These are phyloP conservation scores for Pelecanoides urinatrix DNA, from an alignment of 2,113 vertebrate species.

Conservation along the genomic window DNA sequence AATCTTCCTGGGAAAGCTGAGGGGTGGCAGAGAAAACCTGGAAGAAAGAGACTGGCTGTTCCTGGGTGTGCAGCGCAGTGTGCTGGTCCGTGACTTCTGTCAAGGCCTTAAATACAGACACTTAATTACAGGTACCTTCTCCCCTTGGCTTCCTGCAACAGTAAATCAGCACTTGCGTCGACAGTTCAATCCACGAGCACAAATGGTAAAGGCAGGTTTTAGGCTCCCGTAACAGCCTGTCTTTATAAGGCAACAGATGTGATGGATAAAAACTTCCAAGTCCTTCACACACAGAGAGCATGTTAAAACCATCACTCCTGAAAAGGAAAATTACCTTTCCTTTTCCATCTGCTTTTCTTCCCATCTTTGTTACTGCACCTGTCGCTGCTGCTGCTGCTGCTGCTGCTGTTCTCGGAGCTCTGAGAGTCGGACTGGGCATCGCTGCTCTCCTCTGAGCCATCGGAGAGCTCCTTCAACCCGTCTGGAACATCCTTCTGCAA, in stretches of 20 bases:
- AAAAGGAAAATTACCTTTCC: slow-evolving; percentile 80
- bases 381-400: slow-evolving; percentile 68
- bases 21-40: background rate
- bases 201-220: rapidly evolving
- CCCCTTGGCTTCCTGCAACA: background rate
- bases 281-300: background rate
- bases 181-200: background rate
- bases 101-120: background rate
- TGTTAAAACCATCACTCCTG: rapidly evolving
- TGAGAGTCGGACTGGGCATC: slow-evolving; percentile 87
- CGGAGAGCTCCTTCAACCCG: slow-evolving; percentile 86
- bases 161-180: rapidly evolving
- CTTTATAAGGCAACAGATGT: background rate
- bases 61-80: background rate
- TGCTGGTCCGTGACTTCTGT: background rate
- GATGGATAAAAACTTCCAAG: background rate
- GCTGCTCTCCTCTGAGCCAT: slow-evolving; percentile 88
- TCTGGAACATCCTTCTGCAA: slow-evolving; percentile 90
- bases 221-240: background rate
- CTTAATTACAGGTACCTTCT: background rate
- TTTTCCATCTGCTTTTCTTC: slow-evolving; percentile 86
- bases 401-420: slow-evolving; percentile 82
- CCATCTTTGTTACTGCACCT: slow-evolving; percentile 75
- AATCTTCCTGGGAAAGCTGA: background rate
- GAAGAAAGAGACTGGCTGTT: rapidly evolving